phyloP scores from a whole-genome alignment of 2,113 vertebrate species.

The Barbus barbus region DNA sequence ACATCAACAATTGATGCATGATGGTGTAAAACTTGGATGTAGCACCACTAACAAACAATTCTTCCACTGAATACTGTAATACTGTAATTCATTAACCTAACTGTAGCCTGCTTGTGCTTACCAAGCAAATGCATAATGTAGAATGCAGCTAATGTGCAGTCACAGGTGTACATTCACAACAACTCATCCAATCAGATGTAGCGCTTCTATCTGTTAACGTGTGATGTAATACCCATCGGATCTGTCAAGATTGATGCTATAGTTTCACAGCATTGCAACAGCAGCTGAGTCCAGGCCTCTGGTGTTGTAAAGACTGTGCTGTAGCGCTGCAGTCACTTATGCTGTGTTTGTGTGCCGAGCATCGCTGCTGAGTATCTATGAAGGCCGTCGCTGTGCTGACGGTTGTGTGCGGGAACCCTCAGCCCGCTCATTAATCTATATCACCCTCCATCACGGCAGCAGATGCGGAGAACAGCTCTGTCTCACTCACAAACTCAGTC shows the following conservation, averaged over 20 bases:
- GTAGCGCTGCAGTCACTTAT: conserved; percentile 9
- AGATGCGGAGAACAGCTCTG: conserved; percentile 40
- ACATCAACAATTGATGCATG: background rate
- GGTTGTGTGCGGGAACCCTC: conserved; percentile 33
- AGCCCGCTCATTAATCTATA: conserved; percentile 55
- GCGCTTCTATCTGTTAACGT: background rate
- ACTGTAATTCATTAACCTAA: background rate
- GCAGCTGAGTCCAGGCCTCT: conserved; percentile 22
- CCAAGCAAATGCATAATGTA: background rate
- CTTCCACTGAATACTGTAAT: background rate
- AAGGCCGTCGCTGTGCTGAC: conserved; percentile 13
- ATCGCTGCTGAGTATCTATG: background rate
- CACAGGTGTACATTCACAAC: conserved; percentile 11
- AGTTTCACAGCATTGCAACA: conserved; percentile 29
- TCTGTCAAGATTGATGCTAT: conserved; percentile 37
- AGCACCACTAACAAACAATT: conserved; percentile 10
- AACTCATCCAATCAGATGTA: background rate
- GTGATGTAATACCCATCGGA: conserved; percentile 28
- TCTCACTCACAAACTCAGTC: conserved; percentile 39
- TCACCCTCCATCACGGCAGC: conserved; percentile 44
- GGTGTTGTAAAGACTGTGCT: conserved; percentile 2
- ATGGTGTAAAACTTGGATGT: background rate
- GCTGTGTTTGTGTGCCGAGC: conserved; percentile 16
- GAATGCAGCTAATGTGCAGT: conserved; percentile 22
- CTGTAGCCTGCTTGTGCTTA: background rate